Base-by-base conservation (phyloP, 1,140 invertebrate genomes). In the Sarcophaga peregrina region DNA sequence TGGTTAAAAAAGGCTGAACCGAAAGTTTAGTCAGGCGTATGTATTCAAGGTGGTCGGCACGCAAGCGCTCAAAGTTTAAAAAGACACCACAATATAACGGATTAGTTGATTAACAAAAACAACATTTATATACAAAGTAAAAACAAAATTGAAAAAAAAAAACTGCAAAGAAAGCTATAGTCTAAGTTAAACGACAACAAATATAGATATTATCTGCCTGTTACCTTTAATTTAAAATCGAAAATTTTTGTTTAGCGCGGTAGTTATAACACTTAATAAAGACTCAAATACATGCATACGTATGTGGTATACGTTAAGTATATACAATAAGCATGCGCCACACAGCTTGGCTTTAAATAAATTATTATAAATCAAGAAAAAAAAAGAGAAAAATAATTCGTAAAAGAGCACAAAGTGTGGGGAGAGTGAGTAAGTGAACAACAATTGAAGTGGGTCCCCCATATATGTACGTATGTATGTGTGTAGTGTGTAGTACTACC, bases 41-140 rank as follows among this genome's bases (percentile, higher is more conserved):
- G 75, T 52, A 50, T 78, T 78, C 75, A 78, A 78, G 75, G 75
- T 78, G 75, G 75, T 78, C 75, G 75, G 75, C 25, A 47, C 47
- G 75, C 81, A 81, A 47, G 48, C 73, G 50, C 8, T 20, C 83
- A 85, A 82, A 83, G 83, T 82, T 50, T 13, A 17, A 13, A 76
- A 75, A 47, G 4, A 75, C 45, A 7, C 47, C 15, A 78, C 75
- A 17, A 50, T 8, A 78, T 78, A 78, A 78, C 75, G 47, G 75
- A 78, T 78, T 78, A 78, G 50, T 10, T 50, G 13, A 50, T 9
- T 52, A 78, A 78, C 45, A 13, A 11, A 17, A 75, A 73, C n/a
- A n/a, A n/a, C n/a, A n/a, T n/a, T 37, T 37, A 37, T 37, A 75
- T 75, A 47, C 50, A 20, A 54, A 54, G 62, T 50, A 78, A 78